phyloP scores from a whole-genome alignment of 1,140 invertebrate genomes.

The Drosophila yakuba region DNA sequence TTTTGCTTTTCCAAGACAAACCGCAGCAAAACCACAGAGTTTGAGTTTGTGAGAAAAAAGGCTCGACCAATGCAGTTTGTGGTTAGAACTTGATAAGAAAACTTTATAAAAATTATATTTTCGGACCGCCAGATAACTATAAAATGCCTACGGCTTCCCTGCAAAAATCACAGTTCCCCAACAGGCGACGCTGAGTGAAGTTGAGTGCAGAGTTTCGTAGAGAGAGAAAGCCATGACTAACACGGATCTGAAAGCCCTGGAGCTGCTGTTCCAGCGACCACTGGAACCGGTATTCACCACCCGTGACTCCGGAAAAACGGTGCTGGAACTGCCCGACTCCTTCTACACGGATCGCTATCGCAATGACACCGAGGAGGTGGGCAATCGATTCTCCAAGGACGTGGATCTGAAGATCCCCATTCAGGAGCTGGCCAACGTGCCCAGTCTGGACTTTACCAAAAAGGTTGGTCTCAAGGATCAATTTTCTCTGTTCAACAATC shows the following conservation, averaged over 20 bases:
- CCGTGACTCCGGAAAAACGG: slow-evolving; percentile 86
- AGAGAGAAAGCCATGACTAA: slow-evolving; percentile 43
- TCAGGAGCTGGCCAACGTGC: slow-evolving; percentile 83
- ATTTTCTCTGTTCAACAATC: slow-evolving; percentile 87
- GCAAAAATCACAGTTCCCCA: slow-evolving; percentile 15
- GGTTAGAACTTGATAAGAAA: neutral
- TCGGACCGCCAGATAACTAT: neutral
- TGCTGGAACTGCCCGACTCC: slow-evolving; percentile 87
- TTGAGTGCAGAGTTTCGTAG: neutral
- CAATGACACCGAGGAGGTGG: slow-evolving; percentile 79
- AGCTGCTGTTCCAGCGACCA: slow-evolving; percentile 87
- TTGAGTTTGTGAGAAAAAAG: neutral
- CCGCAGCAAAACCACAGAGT: neutral
- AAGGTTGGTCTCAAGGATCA: slow-evolving; percentile 63
- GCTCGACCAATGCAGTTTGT: slow-evolving; percentile 16
- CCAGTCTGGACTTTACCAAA: slow-evolving; percentile 66
- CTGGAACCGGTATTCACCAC: slow-evolving; percentile 88
- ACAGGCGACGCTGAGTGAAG: neutral
- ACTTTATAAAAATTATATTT: neutral
- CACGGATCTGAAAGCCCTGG: slow-evolving; percentile 78
- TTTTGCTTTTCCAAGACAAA: neutral
- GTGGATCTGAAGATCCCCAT: slow-evolving; percentile 85
- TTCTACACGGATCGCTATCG: slow-evolving; percentile 79
- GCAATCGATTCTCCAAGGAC: slow-evolving; percentile 86
- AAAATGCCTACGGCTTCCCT: neutral